Evolutionary conservation across 1,140 invertebrate genomes (phyloP).

Genomic region (Calosoma granatense): DNA sequence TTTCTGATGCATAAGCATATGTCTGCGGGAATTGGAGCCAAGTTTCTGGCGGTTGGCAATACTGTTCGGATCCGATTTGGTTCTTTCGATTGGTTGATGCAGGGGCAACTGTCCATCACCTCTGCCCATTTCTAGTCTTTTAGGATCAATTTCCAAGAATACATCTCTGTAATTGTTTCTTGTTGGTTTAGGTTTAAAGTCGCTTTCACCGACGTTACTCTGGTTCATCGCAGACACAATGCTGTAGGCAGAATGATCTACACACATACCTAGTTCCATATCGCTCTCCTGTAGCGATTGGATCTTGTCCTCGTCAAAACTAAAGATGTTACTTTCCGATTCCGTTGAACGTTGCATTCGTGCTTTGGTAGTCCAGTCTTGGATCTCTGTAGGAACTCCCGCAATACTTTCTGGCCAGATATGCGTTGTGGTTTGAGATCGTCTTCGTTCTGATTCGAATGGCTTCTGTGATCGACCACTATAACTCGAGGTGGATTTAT

Average conservation of each 20-base stretch:
- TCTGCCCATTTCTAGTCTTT: slow-evolving; percentile 21
- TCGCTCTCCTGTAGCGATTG: slow-evolving; percentile 43
- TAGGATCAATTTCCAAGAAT: slow-evolving; percentile 32
- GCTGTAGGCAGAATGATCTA: slow-evolving; percentile 23
- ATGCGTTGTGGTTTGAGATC: slow-evolving; percentile 33
- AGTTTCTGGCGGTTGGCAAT: slow-evolving; percentile 55
- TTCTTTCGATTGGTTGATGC: slow-evolving; percentile 66
- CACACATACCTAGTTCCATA: slow-evolving; percentile 17
- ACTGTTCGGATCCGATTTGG: slow-evolving; percentile 74
- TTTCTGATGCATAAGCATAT: slow-evolving; percentile 75
- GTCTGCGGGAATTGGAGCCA: slow-evolving; percentile 56
- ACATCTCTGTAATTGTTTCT: slow-evolving; percentile 26
- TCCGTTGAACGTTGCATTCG: slow-evolving; percentile 27
- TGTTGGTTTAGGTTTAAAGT: slow-evolving; percentile 14
- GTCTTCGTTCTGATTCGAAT: background rate
- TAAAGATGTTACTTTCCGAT: slow-evolving; percentile 48
- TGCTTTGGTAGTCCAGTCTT: slow-evolving; percentile 17
- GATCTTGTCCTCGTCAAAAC: slow-evolving; percentile 58
- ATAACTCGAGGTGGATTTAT: slow-evolving; percentile 18
- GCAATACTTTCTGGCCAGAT: slow-evolving; percentile 46
- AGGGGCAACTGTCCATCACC: slow-evolving; percentile 26
- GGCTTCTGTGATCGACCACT: slow-evolving; percentile 9
- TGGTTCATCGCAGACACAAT: slow-evolving; percentile 27
- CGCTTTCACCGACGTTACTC: slow-evolving; percentile 18
- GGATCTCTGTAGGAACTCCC: slow-evolving; percentile 42